Percentiles rank a stretch among this genome's conserved stretches.
phyloP scores from a whole-genome alignment of 2,888 invertebrate species.

The Nyleta sp. region DNA sequence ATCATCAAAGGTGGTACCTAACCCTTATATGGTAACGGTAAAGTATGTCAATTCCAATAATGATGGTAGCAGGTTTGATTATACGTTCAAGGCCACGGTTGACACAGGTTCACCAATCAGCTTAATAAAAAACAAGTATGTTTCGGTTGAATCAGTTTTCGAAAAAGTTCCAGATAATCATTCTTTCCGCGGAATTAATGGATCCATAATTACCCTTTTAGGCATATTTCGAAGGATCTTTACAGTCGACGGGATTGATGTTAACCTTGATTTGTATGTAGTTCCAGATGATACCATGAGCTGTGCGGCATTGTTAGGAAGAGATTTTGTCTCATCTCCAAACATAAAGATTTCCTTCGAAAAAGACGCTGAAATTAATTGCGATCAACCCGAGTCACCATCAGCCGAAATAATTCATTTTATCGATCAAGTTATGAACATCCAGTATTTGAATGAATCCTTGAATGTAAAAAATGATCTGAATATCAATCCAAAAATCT shows the following conservation, averaged over 20 bases:
- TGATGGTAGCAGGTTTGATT: conserved; percentile 1
- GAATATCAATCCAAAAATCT: neutral
- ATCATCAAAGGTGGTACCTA: neutral
- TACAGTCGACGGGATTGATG: neutral
- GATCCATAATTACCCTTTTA: neutral
- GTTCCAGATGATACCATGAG: conserved; percentile 5
- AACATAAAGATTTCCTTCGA: neutral
- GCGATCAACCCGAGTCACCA: neutral
- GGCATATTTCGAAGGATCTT: conserved; percentile 5
- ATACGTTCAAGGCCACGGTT: conserved; percentile 1
- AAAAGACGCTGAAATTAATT: neutral
- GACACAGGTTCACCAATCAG: conserved; percentile 17
- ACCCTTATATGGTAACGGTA: conserved; percentile 4
- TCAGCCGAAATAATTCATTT: neutral
- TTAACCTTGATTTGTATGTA: conserved; percentile 9
- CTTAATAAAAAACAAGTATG: conserved; percentile 11
- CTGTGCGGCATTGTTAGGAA: conserved; percentile 13
- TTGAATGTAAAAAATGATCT: neutral
- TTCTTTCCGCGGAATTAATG: conserved; percentile 17
- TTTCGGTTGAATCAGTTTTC: neutral
- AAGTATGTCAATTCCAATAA: neutral
- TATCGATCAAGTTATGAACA: conserved; percentile 13
- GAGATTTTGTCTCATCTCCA: conserved; percentile 22
- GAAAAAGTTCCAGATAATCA: neutral
- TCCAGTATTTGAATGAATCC: neutral